A percentile compares a stretch with the other conserved stretches of the same genome.
Conservation (phyloP, 2,888 invertebrate genomes). For the Eretmocerus hayati region DNA sequence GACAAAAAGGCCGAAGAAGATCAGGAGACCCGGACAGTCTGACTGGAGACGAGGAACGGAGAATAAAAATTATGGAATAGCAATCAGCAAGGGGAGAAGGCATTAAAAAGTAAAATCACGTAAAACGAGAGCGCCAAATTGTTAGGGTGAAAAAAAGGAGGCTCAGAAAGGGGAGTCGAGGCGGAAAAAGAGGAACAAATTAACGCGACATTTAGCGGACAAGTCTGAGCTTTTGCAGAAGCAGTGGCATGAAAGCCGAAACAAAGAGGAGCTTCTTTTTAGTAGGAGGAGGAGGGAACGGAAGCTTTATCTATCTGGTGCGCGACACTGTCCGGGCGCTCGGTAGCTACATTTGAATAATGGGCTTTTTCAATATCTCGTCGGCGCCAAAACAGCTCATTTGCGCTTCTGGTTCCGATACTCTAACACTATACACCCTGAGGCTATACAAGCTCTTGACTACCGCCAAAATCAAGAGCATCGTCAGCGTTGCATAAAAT, state of each 20-base stretch:
- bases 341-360: conserved; percentile 20
- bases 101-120: conserved; percentile 24
- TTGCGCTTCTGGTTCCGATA: too few species aligned
- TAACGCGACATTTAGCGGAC: conserved; percentile 21
- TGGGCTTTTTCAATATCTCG: conserved; percentile 22
- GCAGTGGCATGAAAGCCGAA: too few species aligned
- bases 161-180: not conserved
- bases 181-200: conserved; percentile 6
- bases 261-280: conserved; percentile 14
- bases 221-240: too few species aligned
- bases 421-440: too few species aligned
- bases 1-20: not conserved
- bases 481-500: too few species aligned
- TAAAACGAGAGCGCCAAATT: conserved; percentile 8
- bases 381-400: conserved; percentile 17
- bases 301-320: too few species aligned
- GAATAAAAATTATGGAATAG: conserved; percentile 17
- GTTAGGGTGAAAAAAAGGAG: not conserved
- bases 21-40: not conserved
- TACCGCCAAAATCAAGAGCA: too few species aligned
- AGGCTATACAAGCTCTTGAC: too few species aligned
- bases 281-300: too few species aligned
- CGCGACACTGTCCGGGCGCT: conserved; percentile 1
- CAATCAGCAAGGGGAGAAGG: conserved; percentile 7
- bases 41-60: not conserved